phyloP scores from a whole-genome alignment of 2,888 invertebrate genomes.

The Mythimna lalbum region DNA sequence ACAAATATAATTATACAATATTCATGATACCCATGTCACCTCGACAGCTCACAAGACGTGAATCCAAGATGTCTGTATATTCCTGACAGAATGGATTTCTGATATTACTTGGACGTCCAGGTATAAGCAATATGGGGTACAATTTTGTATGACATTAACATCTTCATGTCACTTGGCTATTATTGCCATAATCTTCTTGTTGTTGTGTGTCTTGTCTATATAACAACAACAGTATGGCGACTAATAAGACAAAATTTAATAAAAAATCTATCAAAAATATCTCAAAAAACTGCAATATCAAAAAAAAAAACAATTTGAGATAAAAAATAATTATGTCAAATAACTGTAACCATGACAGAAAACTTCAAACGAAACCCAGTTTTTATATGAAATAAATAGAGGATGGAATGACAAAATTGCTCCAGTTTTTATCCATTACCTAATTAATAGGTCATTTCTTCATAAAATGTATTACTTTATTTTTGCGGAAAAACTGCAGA shows the following conservation, averaged over 20 bases:
- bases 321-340: too few species aligned
- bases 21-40: conserved; percentile 55
- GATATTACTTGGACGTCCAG: conserved; percentile 38
- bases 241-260: too few species aligned
- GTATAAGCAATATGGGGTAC: conserved; percentile 7
- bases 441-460: conserved; percentile 22
- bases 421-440: background rate
- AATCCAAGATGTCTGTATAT: conserved; percentile 37
- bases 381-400: background rate
- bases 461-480: conserved; percentile 4
- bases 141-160: conserved; percentile 14
- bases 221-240: too few species aligned
- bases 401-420: background rate
- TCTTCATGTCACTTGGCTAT: background rate
- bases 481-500: conserved; percentile 12
- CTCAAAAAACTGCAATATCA: too few species aligned
- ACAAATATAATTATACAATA: conserved; percentile 37
- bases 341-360: background rate
- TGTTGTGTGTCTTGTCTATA: too few species aligned
- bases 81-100: conserved; percentile 40
- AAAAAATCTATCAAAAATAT: too few species aligned
- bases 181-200: background rate
- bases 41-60: conserved; percentile 56
- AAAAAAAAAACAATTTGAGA: too few species aligned
- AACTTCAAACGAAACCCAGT: background rate